Percentiles rank a stretch among this genome's conserved stretches.
These are phyloP conservation scores for Eudyptes chrysolophus DNA, from an alignment of 2,113 vertebrate species.

Conservation along the genomic window DNA sequence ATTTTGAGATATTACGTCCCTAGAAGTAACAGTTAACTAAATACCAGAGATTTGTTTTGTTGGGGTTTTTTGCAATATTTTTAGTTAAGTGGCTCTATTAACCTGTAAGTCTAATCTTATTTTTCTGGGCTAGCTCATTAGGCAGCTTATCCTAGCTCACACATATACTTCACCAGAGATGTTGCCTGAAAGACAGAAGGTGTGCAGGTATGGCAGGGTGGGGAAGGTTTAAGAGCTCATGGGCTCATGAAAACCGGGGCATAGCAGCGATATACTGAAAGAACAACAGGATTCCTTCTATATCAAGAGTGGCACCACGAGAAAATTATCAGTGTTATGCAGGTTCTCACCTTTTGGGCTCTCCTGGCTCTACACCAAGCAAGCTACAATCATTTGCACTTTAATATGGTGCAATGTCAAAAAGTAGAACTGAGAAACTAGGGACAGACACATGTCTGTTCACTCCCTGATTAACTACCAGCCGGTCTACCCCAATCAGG, in stretches of 20 bases:
- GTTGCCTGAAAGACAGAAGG: not conserved
- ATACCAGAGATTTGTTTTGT: not conserved
- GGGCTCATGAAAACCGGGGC: not conserved
- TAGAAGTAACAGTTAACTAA: not conserved
- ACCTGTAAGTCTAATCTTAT: not conserved
- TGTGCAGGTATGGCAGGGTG: not conserved
- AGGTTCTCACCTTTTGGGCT: not conserved
- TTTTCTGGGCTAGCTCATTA: not conserved
- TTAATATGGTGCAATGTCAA: not conserved
- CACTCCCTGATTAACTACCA: constrained; percentile 24
- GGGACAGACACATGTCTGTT: not conserved
- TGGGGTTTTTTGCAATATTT: not conserved
- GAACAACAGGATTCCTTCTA: not conserved
- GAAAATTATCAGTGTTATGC: not conserved
- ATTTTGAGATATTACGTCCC: not conserved
- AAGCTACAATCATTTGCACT: not conserved
- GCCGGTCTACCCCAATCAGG: not conserved
- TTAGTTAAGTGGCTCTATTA: not conserved
- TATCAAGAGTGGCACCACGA: not conserved
- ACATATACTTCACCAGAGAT: not conserved
- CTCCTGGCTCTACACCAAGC: not conserved
- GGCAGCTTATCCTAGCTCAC: not conserved
- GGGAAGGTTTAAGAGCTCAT: not conserved
- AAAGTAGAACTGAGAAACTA: not conserved
- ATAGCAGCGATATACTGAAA: not conserved